Conservation (phyloP, 2,888 invertebrate species). For the Nezara viridula region DNA sequence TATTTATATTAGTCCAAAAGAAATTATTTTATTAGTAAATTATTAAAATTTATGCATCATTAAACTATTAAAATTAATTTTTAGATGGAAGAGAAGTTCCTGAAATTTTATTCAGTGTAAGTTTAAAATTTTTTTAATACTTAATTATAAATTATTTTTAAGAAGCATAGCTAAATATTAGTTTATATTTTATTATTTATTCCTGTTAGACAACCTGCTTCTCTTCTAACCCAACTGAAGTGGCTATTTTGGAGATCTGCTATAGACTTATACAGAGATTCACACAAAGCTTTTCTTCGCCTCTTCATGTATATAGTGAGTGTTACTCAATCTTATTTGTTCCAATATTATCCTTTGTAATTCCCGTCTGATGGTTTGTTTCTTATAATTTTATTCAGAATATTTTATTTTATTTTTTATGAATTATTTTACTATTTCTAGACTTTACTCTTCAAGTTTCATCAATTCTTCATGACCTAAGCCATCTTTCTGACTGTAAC, state of each 20-base stretch:
- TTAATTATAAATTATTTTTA: not conserved
- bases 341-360: not conserved
- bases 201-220: conserved; percentile 69
- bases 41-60: not conserved
- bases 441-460: too few relatives aligned
- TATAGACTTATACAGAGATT: conserved; percentile 77
- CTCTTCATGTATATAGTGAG: conserved; percentile 75
- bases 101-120: conserved; percentile 65
- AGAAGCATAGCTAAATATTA: not conserved
- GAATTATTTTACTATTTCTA: too few relatives aligned
- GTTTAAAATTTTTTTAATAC: conserved; percentile 49
- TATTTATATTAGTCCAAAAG: not conserved
- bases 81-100: conserved; percentile 65
- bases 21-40: not conserved
- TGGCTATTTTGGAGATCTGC: conserved; percentile 80
- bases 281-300: conserved; percentile 75
- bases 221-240: conserved; percentile 75
- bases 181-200: conserved; percentile 57
- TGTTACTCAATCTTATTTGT: not conserved
- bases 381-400: too few relatives aligned
- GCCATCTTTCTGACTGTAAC: too few relatives aligned
- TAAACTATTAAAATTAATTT: conserved; percentile 56
- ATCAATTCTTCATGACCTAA: too few relatives aligned
- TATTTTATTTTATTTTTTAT: too few relatives aligned
- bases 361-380: not conserved